Base-by-base conservation (phyloP, 2,888 invertebrate genomes). In the Cataglyphis rosenhaueri region DNA sequence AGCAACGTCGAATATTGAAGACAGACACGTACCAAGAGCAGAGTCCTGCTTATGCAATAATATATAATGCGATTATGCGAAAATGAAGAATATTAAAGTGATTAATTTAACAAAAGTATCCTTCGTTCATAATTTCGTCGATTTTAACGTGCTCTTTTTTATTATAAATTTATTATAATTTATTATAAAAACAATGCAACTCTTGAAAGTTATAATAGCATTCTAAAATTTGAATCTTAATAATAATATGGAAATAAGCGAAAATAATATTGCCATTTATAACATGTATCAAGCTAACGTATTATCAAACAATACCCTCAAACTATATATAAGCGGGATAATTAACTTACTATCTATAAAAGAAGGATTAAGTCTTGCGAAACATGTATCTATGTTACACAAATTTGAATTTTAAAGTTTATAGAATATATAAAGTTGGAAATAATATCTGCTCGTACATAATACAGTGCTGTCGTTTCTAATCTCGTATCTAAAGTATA, bases 331-430 rank as follows among this genome's bases (percentile, higher is more conserved):
- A 44, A 44, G 6, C 18, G 35, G 10, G 18, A 38, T 35, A 75
- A 65, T 25, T 35, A 52, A 52, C 10, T 48, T 38, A 75, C 35
- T 66, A 64, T 38, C 35, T 44, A 52, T 57, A 32, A 76, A 76
- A 76, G 21, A n/a, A 29, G 52, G 6, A 21, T 15, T 32, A 32
- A 44, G 44, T 62, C 44, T 74, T n/a, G 15, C 44, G 12, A 15
- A 62, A 74, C 35, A 2, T 35, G 35, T 18, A 71, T 32, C 74
- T 59, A 21, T n/a, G 25, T 21, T 55, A 25, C 21, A 48, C 48
- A 76, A 55, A 41, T 57, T 66, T 75, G 68, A 75, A 75, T 52
- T 52, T 76, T 76, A 55, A 76, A 55, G 38, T 55, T 29, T 25
- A 18, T 75, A 52, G 35, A 52, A 38, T 12, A 21, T 65, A 18